phyloP scores from a whole-genome alignment of 2,888 invertebrate species.

The Herminia tarsipennalis region DNA sequence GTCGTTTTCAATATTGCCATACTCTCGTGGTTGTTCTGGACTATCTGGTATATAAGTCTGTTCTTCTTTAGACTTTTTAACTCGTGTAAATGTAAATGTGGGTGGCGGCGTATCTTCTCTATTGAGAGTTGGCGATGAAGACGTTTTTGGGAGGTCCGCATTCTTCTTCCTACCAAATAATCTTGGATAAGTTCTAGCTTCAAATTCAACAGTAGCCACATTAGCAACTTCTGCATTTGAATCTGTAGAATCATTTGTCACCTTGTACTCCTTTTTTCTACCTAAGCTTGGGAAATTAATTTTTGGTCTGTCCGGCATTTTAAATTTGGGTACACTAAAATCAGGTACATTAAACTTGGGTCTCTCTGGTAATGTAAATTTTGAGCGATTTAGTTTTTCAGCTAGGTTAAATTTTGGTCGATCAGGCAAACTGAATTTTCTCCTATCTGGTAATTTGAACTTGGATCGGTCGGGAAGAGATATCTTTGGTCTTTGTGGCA shows the following conservation, averaged over 20 bases:
- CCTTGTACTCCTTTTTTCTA: constrained; percentile 78
- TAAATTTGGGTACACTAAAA: constrained; percentile 78
- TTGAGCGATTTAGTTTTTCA: constrained; percentile 85
- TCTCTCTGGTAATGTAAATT: constrained; percentile 87
- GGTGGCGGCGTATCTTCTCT: constrained; percentile 87
- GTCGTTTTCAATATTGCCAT: constrained; percentile 72
- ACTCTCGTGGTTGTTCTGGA: constrained; percentile 75
- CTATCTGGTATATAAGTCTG: constrained; percentile 75
- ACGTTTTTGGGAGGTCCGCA: constrained; percentile 74
- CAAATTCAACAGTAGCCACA: constrained; percentile 88
- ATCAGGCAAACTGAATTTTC: constrained; percentile 88
- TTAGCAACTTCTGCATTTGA: constrained; percentile 70
- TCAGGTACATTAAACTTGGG: constrained; percentile 84
- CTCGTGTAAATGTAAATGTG: constrained; percentile 87
- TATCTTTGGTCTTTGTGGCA: constrained; percentile 84
- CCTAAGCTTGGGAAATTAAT: constrained; percentile 87
- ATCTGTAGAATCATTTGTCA: constrained; percentile 67
- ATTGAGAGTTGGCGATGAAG: constrained; percentile 80
- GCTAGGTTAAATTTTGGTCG: constrained; percentile 84
- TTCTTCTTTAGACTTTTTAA: constrained; percentile 82
- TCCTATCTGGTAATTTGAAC: constrained; percentile 84
- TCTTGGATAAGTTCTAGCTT: constrained; percentile 92
- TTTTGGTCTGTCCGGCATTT: constrained; percentile 86
- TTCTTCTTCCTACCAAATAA: constrained; percentile 86
- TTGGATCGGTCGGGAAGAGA: constrained; percentile 85